phyloP scores from a whole-genome alignment of 2,888 invertebrate genomes.

The Dysmachus trigonus region DNA sequence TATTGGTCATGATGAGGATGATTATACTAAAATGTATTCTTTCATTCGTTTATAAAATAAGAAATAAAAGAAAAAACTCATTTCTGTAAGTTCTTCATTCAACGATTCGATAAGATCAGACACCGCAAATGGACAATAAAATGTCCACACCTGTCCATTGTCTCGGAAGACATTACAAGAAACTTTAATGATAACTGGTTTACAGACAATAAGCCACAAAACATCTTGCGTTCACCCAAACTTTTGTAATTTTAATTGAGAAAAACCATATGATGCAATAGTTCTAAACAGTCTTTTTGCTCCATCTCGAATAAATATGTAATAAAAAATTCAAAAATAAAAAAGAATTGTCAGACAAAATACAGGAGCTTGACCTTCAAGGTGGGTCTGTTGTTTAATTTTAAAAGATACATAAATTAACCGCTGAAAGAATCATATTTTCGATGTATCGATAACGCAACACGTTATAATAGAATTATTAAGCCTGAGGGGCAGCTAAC shows the following conservation, averaged over 20 bases:
- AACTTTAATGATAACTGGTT: not conserved
- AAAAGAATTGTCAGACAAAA: not conserved
- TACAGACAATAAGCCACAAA: not conserved
- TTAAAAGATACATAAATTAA: not conserved
- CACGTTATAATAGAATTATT: not conserved
- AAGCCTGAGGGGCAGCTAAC: not conserved
- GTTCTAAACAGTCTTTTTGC: not conserved
- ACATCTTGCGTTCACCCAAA: not conserved
- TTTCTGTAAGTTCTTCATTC: too few species aligned
- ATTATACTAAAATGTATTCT: not conserved
- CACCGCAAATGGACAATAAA: not conserved
- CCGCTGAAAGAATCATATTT: not conserved
- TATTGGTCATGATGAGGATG: not conserved
- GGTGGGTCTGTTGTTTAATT: not conserved
- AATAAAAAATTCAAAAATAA: not conserved
- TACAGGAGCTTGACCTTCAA: not conserved
- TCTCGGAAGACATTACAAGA: not conserved
- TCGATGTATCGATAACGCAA: not conserved
- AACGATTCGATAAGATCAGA: too few species aligned
- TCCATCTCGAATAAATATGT: not conserved
- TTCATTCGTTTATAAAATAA: not conserved
- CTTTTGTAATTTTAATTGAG: not conserved
- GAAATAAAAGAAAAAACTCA: not conserved
- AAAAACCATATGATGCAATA: not conserved
- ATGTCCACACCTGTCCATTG: not conserved